These are phyloP conservation scores for Dioctria rufipes DNA, from an alignment of 2,888 invertebrate genomes.

Conservation along the genomic window DNA sequence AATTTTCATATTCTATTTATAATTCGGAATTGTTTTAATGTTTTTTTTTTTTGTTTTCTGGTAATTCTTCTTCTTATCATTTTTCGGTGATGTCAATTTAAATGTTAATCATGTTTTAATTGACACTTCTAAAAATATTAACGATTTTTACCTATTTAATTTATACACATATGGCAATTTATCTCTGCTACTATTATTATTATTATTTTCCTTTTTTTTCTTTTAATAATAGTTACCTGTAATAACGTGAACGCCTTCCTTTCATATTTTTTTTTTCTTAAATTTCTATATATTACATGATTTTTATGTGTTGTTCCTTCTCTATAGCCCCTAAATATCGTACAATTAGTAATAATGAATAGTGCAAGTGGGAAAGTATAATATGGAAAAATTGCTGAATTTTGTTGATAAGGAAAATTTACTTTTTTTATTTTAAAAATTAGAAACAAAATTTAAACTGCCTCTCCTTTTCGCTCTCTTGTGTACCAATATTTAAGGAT, in stretches of 20 bases:
- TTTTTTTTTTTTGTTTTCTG: not conserved
- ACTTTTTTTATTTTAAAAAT: too few relatives aligned
- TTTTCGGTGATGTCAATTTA: slow-evolving; percentile 32
- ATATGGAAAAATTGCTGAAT: not conserved
- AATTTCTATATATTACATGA: slow-evolving; percentile 31
- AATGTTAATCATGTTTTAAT: slow-evolving; percentile 21
- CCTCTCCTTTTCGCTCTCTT: not conserved
- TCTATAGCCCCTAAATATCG: too few relatives aligned
- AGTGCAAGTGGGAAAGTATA: too few relatives aligned
- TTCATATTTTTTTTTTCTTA: slow-evolving; percentile 11
- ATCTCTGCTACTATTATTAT: slow-evolving; percentile 27
- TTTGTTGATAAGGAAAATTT: too few relatives aligned
- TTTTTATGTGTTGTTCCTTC: not conserved
- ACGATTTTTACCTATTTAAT: slow-evolving; percentile 33
- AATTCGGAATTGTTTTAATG: slow-evolving; percentile 25
- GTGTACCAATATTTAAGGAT: too few relatives aligned
- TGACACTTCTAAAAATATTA: slow-evolving; percentile 40
- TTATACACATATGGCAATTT: slow-evolving; percentile 50
- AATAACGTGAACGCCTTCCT: slow-evolving; percentile 41
- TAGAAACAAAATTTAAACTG: not conserved
- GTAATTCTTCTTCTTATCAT: too few relatives aligned
- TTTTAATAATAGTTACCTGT: slow-evolving; percentile 39
- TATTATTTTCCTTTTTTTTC: not conserved
- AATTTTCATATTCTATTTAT: not conserved
- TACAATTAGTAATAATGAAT: too few relatives aligned